Evolutionary conservation across 2,888 invertebrate species (phyloP).

Genomic region (Bruchidius siliquastri): DNA sequence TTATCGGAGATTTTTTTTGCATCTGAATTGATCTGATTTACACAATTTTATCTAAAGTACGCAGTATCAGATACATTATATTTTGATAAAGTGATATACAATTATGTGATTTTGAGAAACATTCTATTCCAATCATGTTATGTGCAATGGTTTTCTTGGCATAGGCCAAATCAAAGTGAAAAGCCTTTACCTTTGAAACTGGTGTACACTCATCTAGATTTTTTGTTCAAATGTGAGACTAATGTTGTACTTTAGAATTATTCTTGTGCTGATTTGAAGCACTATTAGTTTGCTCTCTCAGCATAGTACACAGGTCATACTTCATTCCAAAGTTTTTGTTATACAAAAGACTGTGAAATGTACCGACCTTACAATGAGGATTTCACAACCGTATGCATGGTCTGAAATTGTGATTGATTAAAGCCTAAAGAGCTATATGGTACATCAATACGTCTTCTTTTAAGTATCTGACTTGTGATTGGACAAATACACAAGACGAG

Average conservation of each 20-base stretch:
- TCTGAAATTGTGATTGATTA: slow-evolving; percentile 40
- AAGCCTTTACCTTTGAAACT: slow-evolving; percentile 5
- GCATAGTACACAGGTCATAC: neutral
- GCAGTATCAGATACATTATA: no score
- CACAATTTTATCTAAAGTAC: no score
- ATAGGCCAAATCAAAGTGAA: neutral
- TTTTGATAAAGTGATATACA: no score
- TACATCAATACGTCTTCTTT: slow-evolving; percentile 30
- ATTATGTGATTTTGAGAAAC: neutral
- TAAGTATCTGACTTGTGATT: slow-evolving; percentile 17
- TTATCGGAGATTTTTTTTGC: no score
- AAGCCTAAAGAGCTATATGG: slow-evolving; percentile 33
- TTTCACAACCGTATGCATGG: slow-evolving; percentile 45
- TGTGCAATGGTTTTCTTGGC: neutral
- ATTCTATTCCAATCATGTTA: neutral
- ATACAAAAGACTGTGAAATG: neutral
- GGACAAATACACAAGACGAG: slow-evolving; percentile 12
- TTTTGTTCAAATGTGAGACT: neutral
- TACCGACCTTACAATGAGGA: slow-evolving; percentile 19
- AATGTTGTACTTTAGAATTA: slow-evolving; percentile 20
- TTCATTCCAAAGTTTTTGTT: neutral
- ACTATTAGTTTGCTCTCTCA: slow-evolving; percentile 13
- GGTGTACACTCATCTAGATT: slow-evolving; percentile 1
- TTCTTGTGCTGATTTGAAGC: slow-evolving; percentile 18
- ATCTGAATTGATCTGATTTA: no score